Evolutionary conservation across 1,140 invertebrate species (phyloP).

Genomic region (Drosophila sp.): DNA sequence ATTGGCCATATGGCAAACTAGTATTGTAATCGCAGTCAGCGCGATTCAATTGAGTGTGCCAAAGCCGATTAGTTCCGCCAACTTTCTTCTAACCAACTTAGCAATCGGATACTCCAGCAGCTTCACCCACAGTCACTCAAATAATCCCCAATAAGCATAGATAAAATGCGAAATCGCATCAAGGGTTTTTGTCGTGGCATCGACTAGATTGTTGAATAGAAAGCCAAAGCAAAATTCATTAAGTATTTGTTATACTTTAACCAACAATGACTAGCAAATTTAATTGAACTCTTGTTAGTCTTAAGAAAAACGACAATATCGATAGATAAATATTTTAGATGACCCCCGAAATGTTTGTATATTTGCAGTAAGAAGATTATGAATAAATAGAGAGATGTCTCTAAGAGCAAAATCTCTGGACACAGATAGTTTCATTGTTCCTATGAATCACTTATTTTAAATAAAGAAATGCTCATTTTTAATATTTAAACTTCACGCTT

Average conservation of each 20-base stretch:
- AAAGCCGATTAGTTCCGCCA: conserved; percentile 18
- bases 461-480: no score
- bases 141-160: conserved; percentile 8
- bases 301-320: no score
- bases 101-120: conserved; percentile 1
- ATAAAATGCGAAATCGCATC: conserved; percentile 5
- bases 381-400: no score
- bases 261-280: no score
- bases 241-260: background rate
- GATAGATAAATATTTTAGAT: no score
- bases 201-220: background rate
- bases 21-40: conserved; percentile 4
- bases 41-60: background rate
- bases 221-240: background rate
- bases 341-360: no score
- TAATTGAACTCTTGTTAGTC: no score
- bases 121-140: conserved; percentile 1
- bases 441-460: no score
- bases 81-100: background rate
- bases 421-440: no score
- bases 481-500: no score
- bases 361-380: no score
- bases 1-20: conserved; percentile 3
- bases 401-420: no score
- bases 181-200: background rate